Base-by-base conservation (phyloP, 2,797 vertebrate genomes). In the Microhierax caerulescens region DNA sequence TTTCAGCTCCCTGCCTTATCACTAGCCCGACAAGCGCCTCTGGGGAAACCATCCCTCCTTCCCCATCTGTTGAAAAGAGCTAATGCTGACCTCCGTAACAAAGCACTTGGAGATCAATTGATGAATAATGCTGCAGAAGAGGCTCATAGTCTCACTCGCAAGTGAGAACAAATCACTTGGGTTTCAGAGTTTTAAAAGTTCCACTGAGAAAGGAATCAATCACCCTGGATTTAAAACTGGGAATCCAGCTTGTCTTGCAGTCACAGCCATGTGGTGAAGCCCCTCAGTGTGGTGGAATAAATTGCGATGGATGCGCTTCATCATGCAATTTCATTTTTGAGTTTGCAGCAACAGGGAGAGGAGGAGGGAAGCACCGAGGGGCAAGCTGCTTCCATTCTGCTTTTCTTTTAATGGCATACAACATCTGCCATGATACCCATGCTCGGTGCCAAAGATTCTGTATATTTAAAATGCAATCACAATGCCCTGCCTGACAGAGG, bases 181-280 rank as follows among this genome's bases (percentile, higher is more conserved):
- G 45, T 93, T 94, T 67, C 82, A 79, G 53, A 82, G 25, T 67
- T 80, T 70, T 74, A 64, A 77, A 93, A 78, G 47, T 68, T 56
- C 59, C 32, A 32, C 79, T 30, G 69, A 84, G 75, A 81, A 51
- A 84, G 4, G 34, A 86, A 81, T 73, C 51, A 43, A 30, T 61
- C 67, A 41, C 18, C 60, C 22, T 34, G 28, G 45, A 57, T 91
- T 87, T 89, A n/a, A 85, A 93, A 68, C 17, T 24, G 41, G 30
- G 59, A 85, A 79, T 67, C 37, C 48, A 83, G 32, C 32, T 74
- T 82, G 41, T 57, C 67, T 41, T 64, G 37, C 53, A 90, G 37
- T n/a, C 85, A 41, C 13, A 36, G 37, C 10, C 27, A 10, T 1
- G 4, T 13, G 27, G 21, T 61, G 37, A 81, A 94, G n/a, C 6